Conservation (phyloP, 2,113 vertebrate species). For the Rhineura floridana region DNA sequence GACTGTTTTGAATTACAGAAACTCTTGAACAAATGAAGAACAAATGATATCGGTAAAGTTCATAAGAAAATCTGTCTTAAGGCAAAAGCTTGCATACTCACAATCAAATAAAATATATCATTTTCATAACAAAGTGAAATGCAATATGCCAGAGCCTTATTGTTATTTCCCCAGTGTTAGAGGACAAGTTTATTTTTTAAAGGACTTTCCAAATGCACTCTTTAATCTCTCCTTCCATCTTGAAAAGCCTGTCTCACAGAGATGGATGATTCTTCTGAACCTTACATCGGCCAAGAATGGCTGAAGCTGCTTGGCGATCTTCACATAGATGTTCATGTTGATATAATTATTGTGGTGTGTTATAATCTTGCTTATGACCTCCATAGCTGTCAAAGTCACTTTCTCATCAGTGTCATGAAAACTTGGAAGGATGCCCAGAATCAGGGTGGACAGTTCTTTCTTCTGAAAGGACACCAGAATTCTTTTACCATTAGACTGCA, state of each 20-base stretch:
- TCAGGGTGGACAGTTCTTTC: slow-evolving; percentile 39
- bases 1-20: not conserved
- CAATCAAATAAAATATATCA: not conserved
- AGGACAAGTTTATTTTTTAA: not conserved
- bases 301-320: slow-evolving; percentile 43
- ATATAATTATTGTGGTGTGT: not conserved
- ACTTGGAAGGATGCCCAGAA: slow-evolving; percentile 31
- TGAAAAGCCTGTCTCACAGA: not conserved
- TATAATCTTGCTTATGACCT: slow-evolving; percentile 34
- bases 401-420: slow-evolving; percentile 53
- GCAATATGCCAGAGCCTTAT: not conserved
- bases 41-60: not conserved
- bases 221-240: not conserved
- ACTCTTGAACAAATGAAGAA: not conserved
- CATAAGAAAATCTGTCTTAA: not conserved
- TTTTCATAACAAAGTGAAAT: not conserved
- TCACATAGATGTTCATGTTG: slow-evolving; percentile 45
- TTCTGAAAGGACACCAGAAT: slow-evolving; percentile 38
- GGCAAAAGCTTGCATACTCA: not conserved
- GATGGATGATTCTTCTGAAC: not conserved
- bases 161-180: not conserved
- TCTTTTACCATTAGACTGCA: slow-evolving; percentile 27
- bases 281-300: slow-evolving; percentile 3
- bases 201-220: not conserved
- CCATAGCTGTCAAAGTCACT: slow-evolving; percentile 35